phyloP scores from a whole-genome alignment of 2,888 invertebrate species.

The Timema podura region DNA sequence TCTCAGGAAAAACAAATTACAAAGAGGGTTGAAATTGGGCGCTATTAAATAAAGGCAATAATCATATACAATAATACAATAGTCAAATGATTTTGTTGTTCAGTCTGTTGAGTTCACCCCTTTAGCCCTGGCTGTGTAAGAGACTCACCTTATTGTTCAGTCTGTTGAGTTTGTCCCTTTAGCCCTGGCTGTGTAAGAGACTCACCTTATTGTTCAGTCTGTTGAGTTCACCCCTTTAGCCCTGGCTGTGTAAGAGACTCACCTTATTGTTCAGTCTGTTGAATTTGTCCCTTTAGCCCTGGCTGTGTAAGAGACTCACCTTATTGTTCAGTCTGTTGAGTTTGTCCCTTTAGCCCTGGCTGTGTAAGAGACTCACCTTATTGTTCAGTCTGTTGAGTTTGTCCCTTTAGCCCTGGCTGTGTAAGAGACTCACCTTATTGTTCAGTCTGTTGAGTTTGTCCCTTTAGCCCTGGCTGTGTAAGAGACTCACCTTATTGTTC shows the following conservation, averaged over 20 bases:
- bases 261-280: slow-evolving; percentile 34
- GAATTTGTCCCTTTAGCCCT: too few species aligned
- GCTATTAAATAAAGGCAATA: too few species aligned
- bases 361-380: slow-evolving; percentile 22
- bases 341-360: background rate
- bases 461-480: background rate
- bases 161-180: too few species aligned
- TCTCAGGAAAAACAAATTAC: too few species aligned
- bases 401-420: too few species aligned
- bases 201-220: background rate
- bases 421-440: slow-evolving; percentile 4
- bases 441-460: background rate
- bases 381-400: slow-evolving; percentile 43
- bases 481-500: slow-evolving; percentile 21
- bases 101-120: background rate
- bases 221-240: background rate
- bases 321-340: background rate
- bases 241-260: slow-evolving; percentile 16
- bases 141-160: slow-evolving; percentile 23
- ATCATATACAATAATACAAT: too few species aligned
- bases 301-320: slow-evolving; percentile 5
- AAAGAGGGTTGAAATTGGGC: too few species aligned
- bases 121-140: background rate
- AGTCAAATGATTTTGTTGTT: too few species aligned
- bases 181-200: background rate